phyloP scores from a whole-genome alignment of 2,888 invertebrate genomes.

The Cephus sareptanus region DNA sequence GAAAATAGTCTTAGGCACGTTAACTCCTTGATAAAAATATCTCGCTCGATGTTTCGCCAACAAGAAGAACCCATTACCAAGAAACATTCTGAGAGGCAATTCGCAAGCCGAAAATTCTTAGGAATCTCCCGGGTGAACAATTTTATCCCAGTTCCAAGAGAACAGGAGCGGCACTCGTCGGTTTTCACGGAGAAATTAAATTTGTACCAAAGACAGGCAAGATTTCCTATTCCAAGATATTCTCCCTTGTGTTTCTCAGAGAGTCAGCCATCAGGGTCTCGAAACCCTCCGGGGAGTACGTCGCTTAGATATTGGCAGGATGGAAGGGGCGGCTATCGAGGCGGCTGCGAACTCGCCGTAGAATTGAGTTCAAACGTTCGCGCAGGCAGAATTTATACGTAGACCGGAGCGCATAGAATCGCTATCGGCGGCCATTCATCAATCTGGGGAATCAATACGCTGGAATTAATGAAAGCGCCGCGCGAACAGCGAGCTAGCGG shows the following conservation, averaged over 20 bases:
- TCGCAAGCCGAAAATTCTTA: not conserved
- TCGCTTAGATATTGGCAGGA: not conserved
- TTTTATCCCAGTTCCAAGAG: not conserved
- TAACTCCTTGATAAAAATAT: not conserved
- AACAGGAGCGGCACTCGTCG: not conserved
- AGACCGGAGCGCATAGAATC: conserved; percentile 58
- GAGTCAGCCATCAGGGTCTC: not conserved
- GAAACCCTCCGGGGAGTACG: not conserved
- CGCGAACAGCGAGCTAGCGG: conserved; percentile 65
- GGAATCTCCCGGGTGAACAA: not conserved
- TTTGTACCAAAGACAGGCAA: not conserved
- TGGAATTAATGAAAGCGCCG: conserved; percentile 67
- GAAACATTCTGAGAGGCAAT: not conserved
- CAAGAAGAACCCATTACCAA: not conserved
- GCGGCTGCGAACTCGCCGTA: not conserved
- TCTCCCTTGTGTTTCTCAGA: not conserved
- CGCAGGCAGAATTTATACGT: conserved; percentile 36
- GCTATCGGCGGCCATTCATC: conserved; percentile 67
- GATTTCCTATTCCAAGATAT: not conserved
- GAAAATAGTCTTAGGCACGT: not conserved
- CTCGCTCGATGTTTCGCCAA: not conserved
- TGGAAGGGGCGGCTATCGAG: not conserved
- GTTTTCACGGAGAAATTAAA: not conserved
- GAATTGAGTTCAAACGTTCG: conserved; percentile 10
- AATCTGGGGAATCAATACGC: conserved; percentile 66